Evolutionary conservation across 2,797 vertebrate genomes (phyloP).

Genomic region (Lepus townsendii): DNA sequence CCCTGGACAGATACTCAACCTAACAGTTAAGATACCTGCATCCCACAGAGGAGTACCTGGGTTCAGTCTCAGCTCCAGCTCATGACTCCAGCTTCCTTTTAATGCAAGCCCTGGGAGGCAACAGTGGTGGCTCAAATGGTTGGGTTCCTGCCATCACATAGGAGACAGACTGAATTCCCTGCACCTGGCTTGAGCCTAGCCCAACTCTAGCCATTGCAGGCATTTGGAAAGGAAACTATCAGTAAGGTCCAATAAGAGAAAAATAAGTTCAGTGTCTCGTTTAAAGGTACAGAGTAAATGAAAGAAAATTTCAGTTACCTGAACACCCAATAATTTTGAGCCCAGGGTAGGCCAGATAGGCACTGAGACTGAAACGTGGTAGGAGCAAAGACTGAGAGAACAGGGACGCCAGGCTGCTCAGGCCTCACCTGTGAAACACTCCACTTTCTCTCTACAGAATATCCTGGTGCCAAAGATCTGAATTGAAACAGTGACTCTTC

Average conservation of each 20-base stretch:
- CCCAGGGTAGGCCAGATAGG: background rate
- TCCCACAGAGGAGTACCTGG: no score
- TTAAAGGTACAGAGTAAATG: background rate
- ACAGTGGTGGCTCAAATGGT: no score
- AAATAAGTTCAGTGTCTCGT: background rate
- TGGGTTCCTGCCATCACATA: no score
- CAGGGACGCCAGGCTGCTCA: background rate
- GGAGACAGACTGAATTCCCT: no score
- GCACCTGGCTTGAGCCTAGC: no score
- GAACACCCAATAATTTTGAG: background rate
- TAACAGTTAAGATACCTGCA: no score
- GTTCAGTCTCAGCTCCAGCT: no score
- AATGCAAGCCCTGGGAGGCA: no score
- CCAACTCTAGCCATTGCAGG: no score
- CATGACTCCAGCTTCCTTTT: no score
- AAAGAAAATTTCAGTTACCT: background rate
- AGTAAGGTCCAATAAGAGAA: background rate
- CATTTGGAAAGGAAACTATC: background rate
- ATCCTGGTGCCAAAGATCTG: background rate
- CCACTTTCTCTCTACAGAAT: background rate
- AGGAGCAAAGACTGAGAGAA: background rate
- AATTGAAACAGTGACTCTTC: background rate
- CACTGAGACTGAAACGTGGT: background rate
- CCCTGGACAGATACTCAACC: background rate
- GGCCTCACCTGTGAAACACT: background rate